Percentiles rank a stretch among this genome's conserved stretches.
These are phyloP conservation scores for Mesorhabditis belari DNA, from an alignment of 2,888 invertebrate species.

Conservation along the genomic window DNA sequence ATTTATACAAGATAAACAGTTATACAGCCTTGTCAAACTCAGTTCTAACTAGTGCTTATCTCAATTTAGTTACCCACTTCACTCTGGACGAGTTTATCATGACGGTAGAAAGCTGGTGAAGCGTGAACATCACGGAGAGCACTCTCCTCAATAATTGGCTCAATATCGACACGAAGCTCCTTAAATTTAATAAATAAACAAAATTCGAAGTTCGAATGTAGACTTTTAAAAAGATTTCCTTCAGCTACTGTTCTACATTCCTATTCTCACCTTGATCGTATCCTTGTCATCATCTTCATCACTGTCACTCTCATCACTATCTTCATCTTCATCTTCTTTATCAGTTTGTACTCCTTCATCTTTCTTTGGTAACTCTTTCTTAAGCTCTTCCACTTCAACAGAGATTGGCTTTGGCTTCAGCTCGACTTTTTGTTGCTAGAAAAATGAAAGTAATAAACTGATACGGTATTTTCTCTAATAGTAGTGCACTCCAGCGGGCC, in stretches of 20 bases:
- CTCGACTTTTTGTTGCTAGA: background rate
- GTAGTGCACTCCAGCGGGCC: no score
- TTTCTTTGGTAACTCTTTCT: constrained; percentile 11
- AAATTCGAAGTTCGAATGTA: no score
- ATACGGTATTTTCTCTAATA: no score
- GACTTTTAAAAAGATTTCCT: constrained; percentile 1
- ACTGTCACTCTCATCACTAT: constrained; percentile 37
- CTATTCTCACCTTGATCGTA: background rate
- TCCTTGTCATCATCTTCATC: constrained; percentile 5
- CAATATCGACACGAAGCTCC: constrained; percentile 39
- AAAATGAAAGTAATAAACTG: no score
- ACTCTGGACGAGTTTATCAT: constrained; percentile 37
- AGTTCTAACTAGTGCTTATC: background rate
- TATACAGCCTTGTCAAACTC: no score
- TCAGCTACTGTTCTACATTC: background rate
- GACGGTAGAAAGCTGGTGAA: constrained; percentile 32
- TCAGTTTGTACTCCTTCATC: constrained; percentile 25
- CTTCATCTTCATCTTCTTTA: constrained; percentile 27
- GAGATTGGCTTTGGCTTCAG: background rate
- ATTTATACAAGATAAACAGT: no score
- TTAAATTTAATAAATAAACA: constrained; percentile 1
- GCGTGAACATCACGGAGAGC: constrained; percentile 11
- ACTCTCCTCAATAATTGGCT: constrained; percentile 45
- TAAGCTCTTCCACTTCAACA: constrained; percentile 11
- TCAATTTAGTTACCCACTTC: background rate